Evolutionary conservation across 2,888 invertebrate species (phyloP), one percentile per base, ranked within the genome.

Genomic region (Drosophila stalkeri): DNA sequence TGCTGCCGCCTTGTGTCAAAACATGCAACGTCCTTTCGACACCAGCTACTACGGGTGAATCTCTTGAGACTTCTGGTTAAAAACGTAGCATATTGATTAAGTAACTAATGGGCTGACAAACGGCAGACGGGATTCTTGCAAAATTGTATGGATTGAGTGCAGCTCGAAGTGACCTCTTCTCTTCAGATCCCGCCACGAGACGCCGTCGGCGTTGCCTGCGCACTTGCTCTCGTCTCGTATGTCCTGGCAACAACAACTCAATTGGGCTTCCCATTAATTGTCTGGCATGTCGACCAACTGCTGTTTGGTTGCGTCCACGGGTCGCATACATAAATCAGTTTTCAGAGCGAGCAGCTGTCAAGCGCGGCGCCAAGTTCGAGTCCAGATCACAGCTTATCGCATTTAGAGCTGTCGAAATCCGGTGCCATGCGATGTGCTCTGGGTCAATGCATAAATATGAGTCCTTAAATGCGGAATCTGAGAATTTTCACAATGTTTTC

Each of bases 201-300:
- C 64, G 70, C 77, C 75, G 56, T 65, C 51, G 70, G 80, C 60
- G 47, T 56, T 20, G 44, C 44, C 44, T 44, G 44, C 59, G 49
- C 65, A 61, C 64, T 68, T 64, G 75, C 46, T 51, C 39, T 18
- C 9, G 41, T 51, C 16, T 63, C 44, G 59, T 44, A 49, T 62
- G 51, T 65, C 52, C 72, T 59, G 80, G 7, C n/a, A 7, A n/a
- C n/a, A 41, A 88, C 83, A 88, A 73, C 82, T 88, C 83, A 77
- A 80, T 83, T 80, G 82, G 72, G 80, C 64, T 85, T 82, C 82
- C 60, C 87, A 87, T 87, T 87, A 82, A 83, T 82, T 82, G 20
- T 66, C 16, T n/a, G 44, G 46, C 23, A 63, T 70, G 74, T 74
- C 70, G 47, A 72, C 86, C 88, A 83, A 88, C 83, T 83, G 83